A percentile compares a stretch with the other conserved stretches of the same genome.
Conservation (phyloP, 2,888 invertebrate species). For the Drosophila nr. medialis region DNA sequence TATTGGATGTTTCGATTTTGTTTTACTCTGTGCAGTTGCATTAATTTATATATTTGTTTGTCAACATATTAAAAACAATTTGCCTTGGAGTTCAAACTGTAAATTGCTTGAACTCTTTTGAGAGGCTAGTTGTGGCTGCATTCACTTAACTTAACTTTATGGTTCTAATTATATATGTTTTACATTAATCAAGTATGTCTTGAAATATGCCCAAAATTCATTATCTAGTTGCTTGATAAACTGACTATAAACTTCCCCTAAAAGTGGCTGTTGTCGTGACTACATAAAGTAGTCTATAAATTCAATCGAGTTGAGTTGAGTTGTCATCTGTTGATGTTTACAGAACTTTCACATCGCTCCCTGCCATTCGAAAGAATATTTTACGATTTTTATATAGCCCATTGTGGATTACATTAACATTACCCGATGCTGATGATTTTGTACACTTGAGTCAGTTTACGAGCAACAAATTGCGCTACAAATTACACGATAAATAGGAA, state of each 20-base stretch:
- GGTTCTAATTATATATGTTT: not conserved
- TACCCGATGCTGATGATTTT: constrained; percentile 50
- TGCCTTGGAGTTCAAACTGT: not conserved
- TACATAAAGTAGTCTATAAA: constrained; percentile 69
- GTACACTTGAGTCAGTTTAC: constrained; percentile 78
- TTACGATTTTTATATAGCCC: constrained; percentile 78
- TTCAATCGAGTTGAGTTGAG: constrained; percentile 17
- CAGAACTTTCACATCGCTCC: constrained; percentile 21
- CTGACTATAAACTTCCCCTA: constrained; percentile 34
- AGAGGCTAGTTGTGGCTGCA: not conserved
- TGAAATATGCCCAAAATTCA: constrained; percentile 8
- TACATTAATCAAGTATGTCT: constrained; percentile 7
- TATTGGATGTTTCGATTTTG: fast-evolving
- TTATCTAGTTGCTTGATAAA: constrained; percentile 17
- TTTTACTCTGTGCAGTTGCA: not conserved
- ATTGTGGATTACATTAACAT: constrained; percentile 62
- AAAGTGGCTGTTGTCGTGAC: constrained; percentile 38
- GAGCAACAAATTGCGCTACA: constrained; percentile 81
- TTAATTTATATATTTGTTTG: not conserved
- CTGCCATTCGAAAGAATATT: constrained; percentile 37
- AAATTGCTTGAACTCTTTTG: not conserved
- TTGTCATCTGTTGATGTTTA: constrained; percentile 45
- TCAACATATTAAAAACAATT: not conserved
- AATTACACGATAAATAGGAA: constrained; percentile 83
- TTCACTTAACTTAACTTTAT: not conserved